A percentile compares a stretch with the other conserved stretches of the same genome.
Evolutionary conservation across 2,888 invertebrate species (phyloP).

Genomic region (Morinoia aosen): DNA sequence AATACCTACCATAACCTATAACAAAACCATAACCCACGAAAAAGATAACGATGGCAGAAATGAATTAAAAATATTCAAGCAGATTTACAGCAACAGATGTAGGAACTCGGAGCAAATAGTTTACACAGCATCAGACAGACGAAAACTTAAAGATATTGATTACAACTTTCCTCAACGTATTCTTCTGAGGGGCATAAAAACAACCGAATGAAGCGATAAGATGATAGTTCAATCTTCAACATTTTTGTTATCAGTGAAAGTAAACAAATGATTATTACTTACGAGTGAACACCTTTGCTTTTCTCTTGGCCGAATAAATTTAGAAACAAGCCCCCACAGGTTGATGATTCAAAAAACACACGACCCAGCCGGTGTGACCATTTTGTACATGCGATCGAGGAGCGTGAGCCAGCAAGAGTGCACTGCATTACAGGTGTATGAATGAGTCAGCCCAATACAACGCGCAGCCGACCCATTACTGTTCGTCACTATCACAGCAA

Average conservation of each 20-base stretch:
- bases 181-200: not conserved
- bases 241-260: not conserved
- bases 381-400: not conserved
- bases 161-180: not conserved
- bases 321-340: not conserved
- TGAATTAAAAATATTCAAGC: too few species aligned
- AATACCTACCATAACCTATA: too few species aligned
- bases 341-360: not conserved
- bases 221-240: not conserved
- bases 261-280: not conserved
- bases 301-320: not conserved
- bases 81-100: too few species aligned
- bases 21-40: too few species aligned
- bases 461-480: not conserved
- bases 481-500: not conserved
- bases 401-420: not conserved
- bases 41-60: too few species aligned
- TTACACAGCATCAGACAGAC: too few species aligned
- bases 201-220: not conserved
- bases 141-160: not conserved
- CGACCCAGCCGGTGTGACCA: not conserved
- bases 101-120: too few species aligned
- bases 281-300: not conserved
- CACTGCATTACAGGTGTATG: not conserved
- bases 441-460: not conserved